These are phyloP conservation scores for Lacanobia wlatinum DNA, from an alignment of 2,888 invertebrate species.

Conservation along the genomic window DNA sequence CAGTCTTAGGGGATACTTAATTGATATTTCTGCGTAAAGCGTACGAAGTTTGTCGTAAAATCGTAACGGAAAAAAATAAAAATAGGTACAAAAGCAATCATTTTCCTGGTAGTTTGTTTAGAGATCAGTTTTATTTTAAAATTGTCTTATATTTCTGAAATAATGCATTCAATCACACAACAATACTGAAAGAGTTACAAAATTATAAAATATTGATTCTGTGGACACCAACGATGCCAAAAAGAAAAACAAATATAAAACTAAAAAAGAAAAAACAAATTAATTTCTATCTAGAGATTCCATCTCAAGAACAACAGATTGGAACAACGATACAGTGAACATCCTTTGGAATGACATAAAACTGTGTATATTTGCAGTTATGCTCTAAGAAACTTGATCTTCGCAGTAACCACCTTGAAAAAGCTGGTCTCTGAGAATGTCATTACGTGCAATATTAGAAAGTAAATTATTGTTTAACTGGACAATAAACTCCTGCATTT, in stretches of 20 bases:
- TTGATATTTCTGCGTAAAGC: conserved; percentile 42
- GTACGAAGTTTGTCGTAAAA: conserved; percentile 17
- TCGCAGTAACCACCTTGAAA: conserved; percentile 43
- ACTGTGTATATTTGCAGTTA: conserved; percentile 51
- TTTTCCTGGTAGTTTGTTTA: conserved; percentile 12
- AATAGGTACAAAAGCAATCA: not conserved
- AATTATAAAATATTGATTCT: too few species aligned
- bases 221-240: too few species aligned
- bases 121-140: not conserved
- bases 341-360: conserved; percentile 51
- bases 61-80: not conserved
- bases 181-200: too few species aligned
- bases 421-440: conserved; percentile 42
- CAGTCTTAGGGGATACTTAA: conserved; percentile 54
- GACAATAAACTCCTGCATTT: conserved; percentile 51
- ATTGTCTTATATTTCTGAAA: too few species aligned
- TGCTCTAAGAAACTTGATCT: conserved; percentile 61
- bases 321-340: conserved; percentile 4
- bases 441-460: conserved; percentile 54
- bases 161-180: too few species aligned
- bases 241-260: too few species aligned
- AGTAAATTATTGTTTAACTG: conserved; percentile 53
- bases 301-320: conserved; percentile 42
- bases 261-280: not conserved
- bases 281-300: conserved; percentile 27